Evolutionary conservation across 2,113 vertebrate species (phyloP).

Genomic region (Chloroceryle aenea): DNA sequence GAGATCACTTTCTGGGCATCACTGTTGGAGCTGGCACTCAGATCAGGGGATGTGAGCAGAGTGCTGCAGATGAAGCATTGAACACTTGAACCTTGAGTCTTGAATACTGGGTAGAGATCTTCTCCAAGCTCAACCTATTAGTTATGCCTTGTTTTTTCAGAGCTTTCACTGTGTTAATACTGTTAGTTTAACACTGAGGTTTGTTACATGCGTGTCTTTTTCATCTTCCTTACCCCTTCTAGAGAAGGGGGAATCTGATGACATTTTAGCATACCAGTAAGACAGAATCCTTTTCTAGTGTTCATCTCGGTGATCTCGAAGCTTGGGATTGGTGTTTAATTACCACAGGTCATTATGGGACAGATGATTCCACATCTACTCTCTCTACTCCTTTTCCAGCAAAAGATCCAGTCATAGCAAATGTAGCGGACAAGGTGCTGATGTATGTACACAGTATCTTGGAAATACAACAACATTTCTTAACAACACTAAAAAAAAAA

Average conservation of each 20-base stretch:
- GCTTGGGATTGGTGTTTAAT: background rate
- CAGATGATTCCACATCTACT: background rate
- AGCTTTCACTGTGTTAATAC: background rate
- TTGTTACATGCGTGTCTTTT: background rate
- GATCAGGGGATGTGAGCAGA: background rate
- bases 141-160: background rate
- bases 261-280: background rate
- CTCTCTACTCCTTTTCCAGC: background rate
- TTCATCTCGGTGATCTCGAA: background rate
- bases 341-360: background rate
- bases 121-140: background rate
- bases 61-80: background rate
- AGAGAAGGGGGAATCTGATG: background rate
- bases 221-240: background rate
- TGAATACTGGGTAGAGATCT: background rate
- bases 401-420: background rate
- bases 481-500: background rate
- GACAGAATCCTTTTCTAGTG: background rate
- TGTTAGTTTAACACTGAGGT: too few species aligned
- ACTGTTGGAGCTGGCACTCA: background rate
- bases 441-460: background rate
- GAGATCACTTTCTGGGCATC: background rate
- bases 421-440: background rate
- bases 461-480: background rate
- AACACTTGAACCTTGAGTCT: background rate